Evolutionary conservation across 2,888 invertebrate species (phyloP), one percentile per base, ranked within the genome.

Genomic region (Trachelus stipa): DNA sequence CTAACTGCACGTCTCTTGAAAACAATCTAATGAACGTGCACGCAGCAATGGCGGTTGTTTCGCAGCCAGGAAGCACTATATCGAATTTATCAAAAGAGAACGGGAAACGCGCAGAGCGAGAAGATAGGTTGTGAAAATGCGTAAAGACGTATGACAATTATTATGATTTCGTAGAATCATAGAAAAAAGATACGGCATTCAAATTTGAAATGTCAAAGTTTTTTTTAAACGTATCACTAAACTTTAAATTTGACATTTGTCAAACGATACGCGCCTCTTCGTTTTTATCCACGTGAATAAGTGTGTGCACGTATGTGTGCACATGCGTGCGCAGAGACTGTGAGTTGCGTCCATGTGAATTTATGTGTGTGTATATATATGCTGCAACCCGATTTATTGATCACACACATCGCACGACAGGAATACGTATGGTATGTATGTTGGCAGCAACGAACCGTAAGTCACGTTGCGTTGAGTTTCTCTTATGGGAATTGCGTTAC

Each of bases 321-420:
- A 34, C 71, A 12, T 34, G 34, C 71, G 71, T 71, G 71, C 71
- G 71, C 71, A 31, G 12, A 23, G 33, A 23, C 9, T 56, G 15
- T 40, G 56, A 31, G 12, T 11, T 33, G 31, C 30, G 73, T 78
- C 73, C 37, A 74, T 74, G 68, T 83, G 84, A 82, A 80, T 35
- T 83, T 83, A 81, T 82, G 85, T 83, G 83, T 80, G 82, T 82
- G 83, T 82, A 81, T 84, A 83, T 80, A 82, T 81, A 81, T 81
- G 88, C 86, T 88, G 86, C 88, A 86, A 84, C 84, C 85, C 88
- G 89, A 90, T 90, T 91, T 91, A 90, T 91, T 90, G 90, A 91
- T 91, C 90, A 89, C 88, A 87, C 88, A 87, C 89, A 87, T 87
- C 85, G 85, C 85, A 87, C 86, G 85, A 71, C 31, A 71, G 33